Percentiles rank a stretch among this genome's conserved stretches.
These are phyloP conservation scores for Gymnodraco acuticeps DNA, from an alignment of 2,797 vertebrate species.

Conservation along the genomic window DNA sequence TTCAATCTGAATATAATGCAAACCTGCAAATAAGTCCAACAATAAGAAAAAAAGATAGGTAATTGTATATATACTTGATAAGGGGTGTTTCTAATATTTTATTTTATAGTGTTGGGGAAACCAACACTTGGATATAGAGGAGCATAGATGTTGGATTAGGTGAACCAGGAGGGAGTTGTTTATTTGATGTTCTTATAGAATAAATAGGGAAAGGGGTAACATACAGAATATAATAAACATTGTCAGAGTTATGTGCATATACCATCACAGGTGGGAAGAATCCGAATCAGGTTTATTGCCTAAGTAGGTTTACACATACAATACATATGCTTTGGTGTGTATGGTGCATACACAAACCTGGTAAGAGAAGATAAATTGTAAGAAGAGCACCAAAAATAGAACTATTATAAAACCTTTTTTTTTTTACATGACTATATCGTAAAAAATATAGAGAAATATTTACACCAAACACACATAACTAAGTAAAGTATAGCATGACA, in stretches of 20 bases:
- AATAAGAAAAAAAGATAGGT: neutral
- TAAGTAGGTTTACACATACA: too few species aligned
- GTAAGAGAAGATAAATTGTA: too few species aligned
- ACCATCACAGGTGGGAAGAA: neutral
- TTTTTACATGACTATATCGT: too few species aligned
- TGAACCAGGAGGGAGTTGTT: neutral
- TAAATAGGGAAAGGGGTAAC: neutral
- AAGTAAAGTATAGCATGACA: too few species aligned
- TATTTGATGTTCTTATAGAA: neutral
- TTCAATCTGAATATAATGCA: neutral
- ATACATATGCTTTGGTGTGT: too few species aligned
- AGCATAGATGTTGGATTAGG: neutral
- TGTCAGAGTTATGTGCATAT: neutral
- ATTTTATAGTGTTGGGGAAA: neutral
- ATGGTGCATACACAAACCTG: too few species aligned
- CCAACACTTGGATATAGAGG: neutral
- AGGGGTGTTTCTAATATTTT: neutral
- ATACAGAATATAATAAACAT: neutral
- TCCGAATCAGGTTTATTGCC: too few species aligned
- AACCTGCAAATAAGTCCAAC: constrained; percentile 2
- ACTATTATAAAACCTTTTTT: too few species aligned
- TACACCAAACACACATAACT: too few species aligned
- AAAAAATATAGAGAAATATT: too few species aligned
- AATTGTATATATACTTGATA: neutral
- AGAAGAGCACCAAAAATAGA: too few species aligned